phyloP scores from a whole-genome alignment of 2,797 vertebrate genomes.

The Manis pentadactyla region DNA sequence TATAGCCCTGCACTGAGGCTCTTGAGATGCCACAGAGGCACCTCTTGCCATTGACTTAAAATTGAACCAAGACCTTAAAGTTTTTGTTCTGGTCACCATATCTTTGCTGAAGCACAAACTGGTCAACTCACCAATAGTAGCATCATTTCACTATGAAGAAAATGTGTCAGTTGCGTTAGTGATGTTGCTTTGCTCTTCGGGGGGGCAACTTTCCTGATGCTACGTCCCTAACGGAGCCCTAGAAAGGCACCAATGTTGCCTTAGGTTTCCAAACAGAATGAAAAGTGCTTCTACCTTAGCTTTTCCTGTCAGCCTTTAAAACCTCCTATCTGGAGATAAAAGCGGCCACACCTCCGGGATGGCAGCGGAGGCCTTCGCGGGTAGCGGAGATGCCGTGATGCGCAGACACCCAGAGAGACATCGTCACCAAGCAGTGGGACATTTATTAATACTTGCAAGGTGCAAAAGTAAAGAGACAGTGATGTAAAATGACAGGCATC shows the following conservation, averaged over 20 bases:
- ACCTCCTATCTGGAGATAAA: neutral
- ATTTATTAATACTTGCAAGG: constrained; percentile 70
- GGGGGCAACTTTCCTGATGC: neutral
- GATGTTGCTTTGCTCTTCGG: neutral
- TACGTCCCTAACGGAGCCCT: neutral
- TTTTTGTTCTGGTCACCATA: neutral
- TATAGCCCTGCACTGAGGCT: neutral
- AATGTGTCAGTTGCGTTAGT: neutral
- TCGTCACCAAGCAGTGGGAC: neutral
- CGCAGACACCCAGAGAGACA: constrained; percentile 38
- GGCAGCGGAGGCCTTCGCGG: neutral
- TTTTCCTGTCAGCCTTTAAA: neutral
- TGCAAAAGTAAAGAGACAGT: neutral
- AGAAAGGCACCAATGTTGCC: neutral
- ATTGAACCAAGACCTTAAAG: neutral
- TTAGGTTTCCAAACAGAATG: constrained; percentile 43
- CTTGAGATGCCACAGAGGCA: neutral
- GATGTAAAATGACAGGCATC: neutral
- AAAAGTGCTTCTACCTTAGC: neutral
- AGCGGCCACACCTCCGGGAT: neutral
- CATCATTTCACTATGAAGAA: neutral
- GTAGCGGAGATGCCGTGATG: neutral
- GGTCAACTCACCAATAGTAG: neutral
- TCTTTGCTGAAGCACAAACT: neutral
- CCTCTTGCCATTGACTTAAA: neutral